Base-by-base conservation (phyloP, 2,113 vertebrate species). In the Mormyrus lacerda region DNA sequence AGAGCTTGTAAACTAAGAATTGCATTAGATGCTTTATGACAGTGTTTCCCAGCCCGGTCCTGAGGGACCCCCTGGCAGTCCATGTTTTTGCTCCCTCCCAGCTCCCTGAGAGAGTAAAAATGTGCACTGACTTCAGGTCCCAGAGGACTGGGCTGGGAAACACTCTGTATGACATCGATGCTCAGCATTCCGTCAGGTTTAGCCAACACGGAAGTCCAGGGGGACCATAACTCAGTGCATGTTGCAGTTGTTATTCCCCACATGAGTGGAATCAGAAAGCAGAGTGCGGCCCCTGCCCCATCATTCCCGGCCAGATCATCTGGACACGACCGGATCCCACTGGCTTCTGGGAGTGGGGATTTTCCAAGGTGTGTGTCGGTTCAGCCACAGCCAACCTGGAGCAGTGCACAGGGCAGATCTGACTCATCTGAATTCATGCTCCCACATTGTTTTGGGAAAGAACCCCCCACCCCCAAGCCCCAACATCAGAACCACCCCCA, bases 371-470 rank as follows among this genome's bases (percentile, higher is more conserved):
- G 31, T 45, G 61, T 8, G 79, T 61, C 44, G 42, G 84, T 21
- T 13, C 44, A 42, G 58, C 21, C 3, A 42, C 45, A 53, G 31
- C 15, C 27, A 21, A 69, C 10, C 42, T 45, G 55, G 55, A n/a
- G 73, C 73, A 6, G 73, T 39, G 2, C 69, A 39, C 2, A n/a
- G 45, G 42, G 27, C 51, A 45, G 65, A 44, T 69, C 84, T 89
- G 84, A 89, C 45, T 88, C 86, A 90, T 90, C 47, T 42, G 19
- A 47, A 39, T 55, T 53, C 65, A 73, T n/a, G 39, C 47, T 58
- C 42, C 24, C 86, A 61, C 39, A 4, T 39, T 44, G 51, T n/a
- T 31, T n/a, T 51, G 61, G 89, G 89, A 21, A 58, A 44, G 51
- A 27, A 87, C 6, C 19, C 19, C 15, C 48, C 31, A 13, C 50